Evolutionary conservation across 64 coral and sea anemone genomes (phyloP), one percentile per base, ranked within the genome.

Genomic region (Hydrozoanthus tunicans): DNA sequence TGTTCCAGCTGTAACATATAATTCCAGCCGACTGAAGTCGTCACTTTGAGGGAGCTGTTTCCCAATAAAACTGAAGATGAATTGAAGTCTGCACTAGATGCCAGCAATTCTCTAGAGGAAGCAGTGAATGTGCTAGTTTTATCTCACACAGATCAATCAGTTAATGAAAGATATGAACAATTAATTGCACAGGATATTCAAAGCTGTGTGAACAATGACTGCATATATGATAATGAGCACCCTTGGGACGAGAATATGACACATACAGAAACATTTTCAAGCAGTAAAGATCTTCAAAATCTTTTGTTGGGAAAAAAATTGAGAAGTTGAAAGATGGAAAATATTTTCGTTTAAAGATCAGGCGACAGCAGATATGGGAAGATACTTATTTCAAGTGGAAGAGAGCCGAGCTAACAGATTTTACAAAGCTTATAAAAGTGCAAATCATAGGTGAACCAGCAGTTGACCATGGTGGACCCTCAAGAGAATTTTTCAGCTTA

Each of bases 391-490:
- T 92, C 14, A 92, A 86, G 59, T 54, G 56, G 56, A 58, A 77
- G 56, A 17, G 91, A 66, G 54, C 54, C 17, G 32, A 78, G 15
- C 59, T 53, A 80, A 32, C 86, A 17, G 77, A 72, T 76, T 25
- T 92, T 10, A 86, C 60, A 51, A 92, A 64, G 56, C 91, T 52
- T 9, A 61, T 92, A 6, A 93, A 90, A 70, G 84, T 93, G 20
- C 53, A 93, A 77, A 89, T 93, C 54, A 90, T 90, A 14, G 77
- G 92, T 14, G 77, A 93, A 73, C 85, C 92, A 23, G 65, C 92
- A 14, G 92, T 90, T 3, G 85, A 93, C 53, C 84, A 90, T 1
- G 85, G 92, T 72, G 85, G 85, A 54, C 92, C 85, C 8, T 90
- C 77, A 20, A 73, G 66, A 68, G 84, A 93, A 58, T 93, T 89